phyloP scores from a whole-genome alignment of 1,140 invertebrate genomes.

The Apis mellifera region DNA sequence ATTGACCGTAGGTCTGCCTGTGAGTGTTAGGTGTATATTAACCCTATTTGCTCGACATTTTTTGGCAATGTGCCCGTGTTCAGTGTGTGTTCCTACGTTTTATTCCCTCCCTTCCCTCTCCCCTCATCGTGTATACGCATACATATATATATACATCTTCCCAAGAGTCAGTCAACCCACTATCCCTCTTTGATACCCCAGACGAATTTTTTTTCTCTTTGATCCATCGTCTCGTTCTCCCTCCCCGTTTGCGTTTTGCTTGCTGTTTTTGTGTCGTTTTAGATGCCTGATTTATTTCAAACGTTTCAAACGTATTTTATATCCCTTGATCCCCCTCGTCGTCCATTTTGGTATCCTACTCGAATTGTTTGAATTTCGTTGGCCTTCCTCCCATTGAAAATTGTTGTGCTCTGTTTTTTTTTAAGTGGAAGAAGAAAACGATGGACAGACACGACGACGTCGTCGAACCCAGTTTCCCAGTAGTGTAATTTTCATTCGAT shows the following conservation, averaged over 20 bases:
- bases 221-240: constrained; percentile 38
- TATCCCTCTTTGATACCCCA: background rate
- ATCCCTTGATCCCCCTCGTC: background rate
- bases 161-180: background rate
- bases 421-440: background rate
- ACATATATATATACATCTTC: background rate
- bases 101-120: constrained; percentile 7
- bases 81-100: constrained; percentile 68
- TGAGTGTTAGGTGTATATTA: constrained; percentile 80
- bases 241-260: constrained; percentile 26
- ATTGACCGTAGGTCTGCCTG: constrained; percentile 80
- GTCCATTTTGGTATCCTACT: background rate
- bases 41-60: constrained; percentile 75
- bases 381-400: background rate
- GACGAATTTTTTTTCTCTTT: constrained; percentile 12
- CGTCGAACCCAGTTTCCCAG: background rate
- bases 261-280: constrained; percentile 57
- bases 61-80: constrained; percentile 76
- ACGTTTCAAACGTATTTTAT: constrained; percentile 10
- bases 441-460: background rate
- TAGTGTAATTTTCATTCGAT: background rate
- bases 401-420: background rate
- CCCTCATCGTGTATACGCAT: too few relatives aligned
- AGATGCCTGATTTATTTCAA: constrained; percentile 62
- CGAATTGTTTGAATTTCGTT: background rate